These are phyloP conservation scores for Nipponia nippon DNA, from an alignment of 2,113 vertebrate species.

Conservation along the genomic window DNA sequence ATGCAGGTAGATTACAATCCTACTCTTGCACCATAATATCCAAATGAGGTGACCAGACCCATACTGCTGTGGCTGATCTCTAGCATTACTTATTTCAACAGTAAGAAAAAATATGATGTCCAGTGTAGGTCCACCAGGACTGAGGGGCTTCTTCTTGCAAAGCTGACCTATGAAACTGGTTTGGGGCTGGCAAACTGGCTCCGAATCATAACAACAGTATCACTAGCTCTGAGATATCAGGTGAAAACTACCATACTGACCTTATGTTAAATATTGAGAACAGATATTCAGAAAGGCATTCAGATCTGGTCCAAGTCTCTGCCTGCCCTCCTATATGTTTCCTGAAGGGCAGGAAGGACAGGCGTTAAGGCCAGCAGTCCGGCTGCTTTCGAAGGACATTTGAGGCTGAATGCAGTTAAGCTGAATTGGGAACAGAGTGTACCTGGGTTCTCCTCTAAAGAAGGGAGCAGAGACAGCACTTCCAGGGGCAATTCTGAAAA, in stretches of 20 bases:
- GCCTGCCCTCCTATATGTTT: neutral
- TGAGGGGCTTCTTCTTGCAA: neutral
- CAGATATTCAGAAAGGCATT: neutral
- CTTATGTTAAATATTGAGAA: slow-evolving; percentile 3
- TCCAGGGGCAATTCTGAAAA: neutral
- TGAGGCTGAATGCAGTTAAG: neutral
- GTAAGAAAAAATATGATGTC: neutral
- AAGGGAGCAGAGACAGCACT: neutral
- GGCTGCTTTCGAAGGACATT: neutral
- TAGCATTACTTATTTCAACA: neutral
- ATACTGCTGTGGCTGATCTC: neutral
- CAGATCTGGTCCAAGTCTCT: neutral
- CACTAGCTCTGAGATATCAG: neutral
- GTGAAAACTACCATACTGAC: neutral
- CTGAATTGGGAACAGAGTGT: neutral
- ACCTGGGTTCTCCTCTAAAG: neutral
- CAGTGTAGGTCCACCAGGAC: neutral
- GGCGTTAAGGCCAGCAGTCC: neutral
- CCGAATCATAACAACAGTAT: neutral
- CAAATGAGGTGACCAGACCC: neutral
- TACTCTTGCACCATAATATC: neutral
- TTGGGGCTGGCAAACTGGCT: neutral
- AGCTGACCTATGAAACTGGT: neutral
- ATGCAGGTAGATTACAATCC: neutral
- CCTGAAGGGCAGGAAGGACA: neutral